Evolutionary conservation across 2,888 invertebrate species (phyloP).

Genomic region (Zeuzera pyrina): DNA sequence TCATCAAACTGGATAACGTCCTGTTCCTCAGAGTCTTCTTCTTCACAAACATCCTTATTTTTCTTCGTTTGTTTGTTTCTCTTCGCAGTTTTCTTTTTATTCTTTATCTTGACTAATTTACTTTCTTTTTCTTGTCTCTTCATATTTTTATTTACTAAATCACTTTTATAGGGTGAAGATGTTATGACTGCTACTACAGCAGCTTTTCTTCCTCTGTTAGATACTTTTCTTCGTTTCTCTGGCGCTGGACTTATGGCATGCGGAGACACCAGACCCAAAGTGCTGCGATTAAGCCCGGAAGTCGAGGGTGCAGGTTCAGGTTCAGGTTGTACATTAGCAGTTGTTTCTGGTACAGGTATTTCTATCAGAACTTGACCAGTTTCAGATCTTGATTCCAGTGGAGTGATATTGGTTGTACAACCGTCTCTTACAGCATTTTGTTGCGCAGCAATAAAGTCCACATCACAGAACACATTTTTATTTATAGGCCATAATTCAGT

Average conservation of each 20-base stretch:
- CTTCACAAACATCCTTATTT: conserved; percentile 8
- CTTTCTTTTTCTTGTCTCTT: conserved; percentile 9
- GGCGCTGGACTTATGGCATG: conserved; percentile 10
- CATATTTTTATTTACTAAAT: conserved; percentile 10
- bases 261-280: conserved; percentile 5
- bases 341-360: conserved; percentile 13
- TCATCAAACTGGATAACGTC: conserved; percentile 12
- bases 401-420: conserved; percentile 13
- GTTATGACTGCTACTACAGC: conserved; percentile 10
- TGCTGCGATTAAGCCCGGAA: conserved; percentile 11
- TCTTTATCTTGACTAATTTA: conserved; percentile 11
- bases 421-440: conserved; percentile 17
- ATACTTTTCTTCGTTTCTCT: conserved; percentile 11
- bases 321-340: conserved; percentile 8
- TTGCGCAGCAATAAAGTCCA: conserved; percentile 16
- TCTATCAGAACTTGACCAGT: conserved; percentile 13
- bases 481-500: conserved; percentile 19
- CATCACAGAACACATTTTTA: conserved; percentile 15
- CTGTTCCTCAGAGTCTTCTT: conserved; percentile 8
- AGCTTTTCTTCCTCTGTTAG: conserved; percentile 12
- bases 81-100: conserved; percentile 12
- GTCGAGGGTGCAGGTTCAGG: conserved; percentile 10
- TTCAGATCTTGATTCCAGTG: conserved; percentile 14
- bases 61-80: conserved; percentile 11
- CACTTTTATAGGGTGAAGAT: conserved; percentile 17